Base-by-base conservation (phyloP, 2,113 vertebrate species). In the Chloroceryle aenea region DNA sequence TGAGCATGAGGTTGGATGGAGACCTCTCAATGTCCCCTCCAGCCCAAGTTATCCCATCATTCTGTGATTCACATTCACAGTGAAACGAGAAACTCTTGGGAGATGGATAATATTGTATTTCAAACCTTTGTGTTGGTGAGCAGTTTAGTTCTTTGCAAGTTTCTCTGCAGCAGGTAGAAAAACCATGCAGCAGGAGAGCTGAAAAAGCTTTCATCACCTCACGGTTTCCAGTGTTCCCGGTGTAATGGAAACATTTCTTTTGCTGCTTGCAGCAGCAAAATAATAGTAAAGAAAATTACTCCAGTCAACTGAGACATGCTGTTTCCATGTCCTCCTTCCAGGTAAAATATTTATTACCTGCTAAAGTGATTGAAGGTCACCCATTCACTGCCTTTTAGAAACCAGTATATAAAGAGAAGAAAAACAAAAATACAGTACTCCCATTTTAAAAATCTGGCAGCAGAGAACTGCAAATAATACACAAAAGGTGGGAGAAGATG, bases 311-410 rank as follows among this genome's bases (percentile, higher is more conserved):
- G 83, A 92, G 83, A 78, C 43, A 63, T 14, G 38, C 34, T 77
- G 76, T 87, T 94, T 89, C 85, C 73, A 80, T 34, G 38, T 80
- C 26, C 1, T 90, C 32, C 86, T 74, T 93, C 61, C 56, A 92
- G 76, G 52, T 95, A 43, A 89, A 95, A 92, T 95, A 96, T 90
- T 95, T 93, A 89, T 88, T 90, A 92, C 38, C 47, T 52, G 32
- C 61, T 90, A 71, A 90, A 89, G 47, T 55, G 73, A 81, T 64
- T 81, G 73, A 89, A 87, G 80, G 68, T 73, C 45, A 81, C n/a
- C 17, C 7, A 18, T 92, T 93, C 61, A 23, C 48, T 87, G 63
- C 32, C 76, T 90, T 86, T 81, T 79, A 84, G 68, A 86, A 95
- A 86, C 7, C 21, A n/a, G 16, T 61, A 45, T 34, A 50, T 11